Evolutionary conservation across 2,797 vertebrate species (phyloP), one percentile per base, ranked within the genome.

Genomic region (Tinamus major): DNA sequence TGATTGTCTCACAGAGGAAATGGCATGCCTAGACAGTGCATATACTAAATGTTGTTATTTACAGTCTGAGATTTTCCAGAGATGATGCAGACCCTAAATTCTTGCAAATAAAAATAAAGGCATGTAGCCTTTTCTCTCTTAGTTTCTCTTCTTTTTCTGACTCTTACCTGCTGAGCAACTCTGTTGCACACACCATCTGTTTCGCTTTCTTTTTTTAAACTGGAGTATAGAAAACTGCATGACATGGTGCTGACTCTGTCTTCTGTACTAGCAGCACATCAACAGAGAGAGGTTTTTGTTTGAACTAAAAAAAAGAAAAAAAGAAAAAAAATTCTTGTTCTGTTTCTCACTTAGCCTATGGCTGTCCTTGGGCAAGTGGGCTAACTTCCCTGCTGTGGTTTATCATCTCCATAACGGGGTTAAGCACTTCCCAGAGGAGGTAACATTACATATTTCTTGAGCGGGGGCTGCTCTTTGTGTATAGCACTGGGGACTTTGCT

Each of bases 51-150:
- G 41, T 63, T 87, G 39, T 91, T 72, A 46, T 21, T 65, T 74
- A 53, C 71, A 79, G 9, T 81, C 37, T 77, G 61, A 79, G 53
- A 58, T 86, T 79, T 86, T 55, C 62, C 42, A 35, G 29, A 56
- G 18, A 23, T 75, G 37, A 82, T 68, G 19, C 29, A 88, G 90
- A 79, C 31, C 19, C 15, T 76, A 56, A 82, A 72, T 65, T 44
- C 20, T 62, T 81, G n/a, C 2, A 96, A 77, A 95, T 95, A 96
- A 97, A 97, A 79, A 26, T 51, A n/a, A 82, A 93, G 59, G 24
- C 70, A 24, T 26, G 20, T 67, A 63, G 13, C 31, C 13, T 75
- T 94, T 94, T 86, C 21, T 80, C 29, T 84, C 41, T 72, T 83
- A 56, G 63, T 76, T 92, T 88, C 59, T 88, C 59, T 88, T 9